Conservation (phyloP, 1,140 invertebrate genomes). For the Aplysia californica region DNA sequence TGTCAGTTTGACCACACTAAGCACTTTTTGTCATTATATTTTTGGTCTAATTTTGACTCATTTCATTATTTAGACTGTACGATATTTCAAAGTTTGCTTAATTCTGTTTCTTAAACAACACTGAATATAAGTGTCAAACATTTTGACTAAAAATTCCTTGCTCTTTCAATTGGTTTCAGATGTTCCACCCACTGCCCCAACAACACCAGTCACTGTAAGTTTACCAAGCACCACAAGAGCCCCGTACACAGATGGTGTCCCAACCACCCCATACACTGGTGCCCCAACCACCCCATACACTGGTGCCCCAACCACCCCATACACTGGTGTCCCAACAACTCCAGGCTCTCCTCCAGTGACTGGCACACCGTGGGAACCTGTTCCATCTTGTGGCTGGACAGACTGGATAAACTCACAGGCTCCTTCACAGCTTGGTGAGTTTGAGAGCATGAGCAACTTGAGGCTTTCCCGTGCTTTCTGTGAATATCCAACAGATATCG, state of each 20-base stretch:
- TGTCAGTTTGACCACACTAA: no score
- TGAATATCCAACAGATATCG: conserved; percentile 15
- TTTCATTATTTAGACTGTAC: no score
- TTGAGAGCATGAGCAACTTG: conserved; percentile 41
- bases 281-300: conserved; percentile 1
- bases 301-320: neutral
- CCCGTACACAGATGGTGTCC: neutral
- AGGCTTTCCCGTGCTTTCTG: conserved; percentile 37
- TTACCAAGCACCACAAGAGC: neutral
- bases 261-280: conserved; percentile 7
- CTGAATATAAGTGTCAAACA: no score
- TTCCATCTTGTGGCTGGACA: conserved; percentile 75
- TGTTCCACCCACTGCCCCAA: no score
- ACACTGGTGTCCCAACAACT: no score
- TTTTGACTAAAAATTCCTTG: no score
- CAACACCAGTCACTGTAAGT: neutral
- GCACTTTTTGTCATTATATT: no score
- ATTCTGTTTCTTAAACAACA: no score
- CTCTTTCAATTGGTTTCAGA: no score
- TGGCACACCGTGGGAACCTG: neutral
- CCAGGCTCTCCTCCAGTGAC: no score
- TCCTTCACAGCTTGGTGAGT: conserved; percentile 37
- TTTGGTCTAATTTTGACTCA: no score
- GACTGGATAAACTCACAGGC: conserved; percentile 77
- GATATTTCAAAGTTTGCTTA: no score